Base-by-base conservation (phyloP, 2,797 vertebrate genomes). In the Acomys russatus region DNA sequence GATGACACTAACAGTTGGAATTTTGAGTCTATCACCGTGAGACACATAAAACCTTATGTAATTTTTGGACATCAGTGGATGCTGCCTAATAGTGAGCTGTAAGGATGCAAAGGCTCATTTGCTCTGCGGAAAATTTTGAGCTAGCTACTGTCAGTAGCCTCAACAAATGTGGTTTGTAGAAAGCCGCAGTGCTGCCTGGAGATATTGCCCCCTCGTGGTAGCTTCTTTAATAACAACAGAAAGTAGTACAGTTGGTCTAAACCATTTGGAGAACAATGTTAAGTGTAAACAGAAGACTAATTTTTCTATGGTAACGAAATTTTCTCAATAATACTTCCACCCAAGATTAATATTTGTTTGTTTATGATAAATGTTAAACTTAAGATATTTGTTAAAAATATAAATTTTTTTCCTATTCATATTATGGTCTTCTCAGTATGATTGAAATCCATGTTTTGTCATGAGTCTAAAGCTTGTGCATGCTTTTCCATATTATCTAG, bases 171-270 rank as follows among this genome's bases (percentile, higher is more conserved):
- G 3, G 54, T 14, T 89, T 79, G 79, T 61, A 35, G 22, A n/a
- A 10, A 90, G 17, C 35, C 0, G 0, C 74, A 59, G 3, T 22
- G 38, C 0, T 6, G 71, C 44, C 86, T 79, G 76, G 35, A 84
- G 9, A 23, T 70, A 88, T n/a, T 38, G 63, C 71, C 64, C 59
- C n/a, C 70, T 66, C 0, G 15, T 96, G 91, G 88, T 79, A 12
- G 3, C 5, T 90, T 93, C 33, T 51, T 95, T 92, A 94, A 92
- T 95, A 90, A 95, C 76, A 93, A 63, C 11, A n/a, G 6, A 90
- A 95, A 79, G 9, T 82, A 11, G 4, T 64, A 2, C 6, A 18
- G 28, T 54, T 64, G 20, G 1, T 64, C 20, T 25, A 71, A 88
- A 83, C 33, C 1, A 33, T 95, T 78, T 35, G 28, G 30, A 77